phyloP scores from a whole-genome alignment of 2,797 vertebrate species.

The Semotilus atromaculatus region DNA sequence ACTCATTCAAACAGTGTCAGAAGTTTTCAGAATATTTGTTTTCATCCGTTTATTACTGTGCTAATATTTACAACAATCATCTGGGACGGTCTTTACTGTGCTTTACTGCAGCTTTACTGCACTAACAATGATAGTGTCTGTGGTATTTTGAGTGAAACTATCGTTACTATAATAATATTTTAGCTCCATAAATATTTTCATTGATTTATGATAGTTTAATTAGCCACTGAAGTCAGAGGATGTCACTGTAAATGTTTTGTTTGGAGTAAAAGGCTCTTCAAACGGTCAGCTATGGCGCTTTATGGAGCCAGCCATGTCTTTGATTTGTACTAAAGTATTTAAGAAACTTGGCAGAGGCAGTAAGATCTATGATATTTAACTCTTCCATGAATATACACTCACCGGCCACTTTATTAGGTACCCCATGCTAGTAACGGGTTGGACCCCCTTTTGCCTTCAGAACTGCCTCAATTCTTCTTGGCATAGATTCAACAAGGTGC shows the following conservation, averaged over 20 bases:
- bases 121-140: neutral
- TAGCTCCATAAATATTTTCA: neutral
- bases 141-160: neutral
- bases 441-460: too few relatives aligned
- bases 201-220: neutral
- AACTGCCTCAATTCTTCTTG: too few relatives aligned
- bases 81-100: too few relatives aligned
- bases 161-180: neutral
- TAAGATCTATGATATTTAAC: neutral
- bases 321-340: neutral
- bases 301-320: neutral
- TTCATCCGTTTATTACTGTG: neutral
- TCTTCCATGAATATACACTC: neutral
- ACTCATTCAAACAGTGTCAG: neutral
- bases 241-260: neutral
- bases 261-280: neutral
- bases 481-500: too few relatives aligned
- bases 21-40: neutral
- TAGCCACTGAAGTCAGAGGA: neutral
- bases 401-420: too few relatives aligned
- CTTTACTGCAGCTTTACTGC: neutral
- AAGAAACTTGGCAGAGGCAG: neutral
- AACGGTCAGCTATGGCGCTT: neutral
- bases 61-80: neutral
- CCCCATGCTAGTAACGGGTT: too few relatives aligned